Percentiles rank a stretch among this genome's conserved stretches.
Conservation (phyloP, 2,113 vertebrate species). For the Colaptes auratus region DNA sequence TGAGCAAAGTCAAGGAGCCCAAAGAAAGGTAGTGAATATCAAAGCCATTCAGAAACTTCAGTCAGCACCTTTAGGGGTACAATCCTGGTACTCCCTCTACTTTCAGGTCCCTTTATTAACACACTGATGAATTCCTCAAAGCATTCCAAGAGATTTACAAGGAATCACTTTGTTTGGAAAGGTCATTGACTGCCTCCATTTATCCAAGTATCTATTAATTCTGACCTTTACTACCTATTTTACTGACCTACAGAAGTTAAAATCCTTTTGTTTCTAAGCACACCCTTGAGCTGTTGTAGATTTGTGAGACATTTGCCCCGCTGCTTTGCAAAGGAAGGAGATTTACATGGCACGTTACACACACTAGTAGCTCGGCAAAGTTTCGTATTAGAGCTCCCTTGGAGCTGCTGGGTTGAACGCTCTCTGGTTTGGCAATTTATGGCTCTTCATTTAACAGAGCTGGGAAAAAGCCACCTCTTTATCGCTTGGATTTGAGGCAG, state of each 20-base stretch:
- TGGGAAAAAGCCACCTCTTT: not conserved
- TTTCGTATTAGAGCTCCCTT: not conserved
- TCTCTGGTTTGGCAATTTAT: not conserved
- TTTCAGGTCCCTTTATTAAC: not conserved
- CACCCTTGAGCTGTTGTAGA: not conserved
- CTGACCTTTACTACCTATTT: not conserved
- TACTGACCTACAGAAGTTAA: not conserved
- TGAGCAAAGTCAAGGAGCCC: not conserved
- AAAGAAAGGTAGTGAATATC: not conserved
- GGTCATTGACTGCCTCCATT: not conserved
- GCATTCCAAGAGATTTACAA: not conserved
- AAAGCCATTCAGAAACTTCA: not conserved
- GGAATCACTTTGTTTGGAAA: not conserved
- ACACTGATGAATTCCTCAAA: not conserved
- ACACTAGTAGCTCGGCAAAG: not conserved
- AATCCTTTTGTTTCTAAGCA: not conserved
- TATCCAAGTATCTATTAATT: not conserved
- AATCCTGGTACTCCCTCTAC: not conserved
- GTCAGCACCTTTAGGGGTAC: not conserved
- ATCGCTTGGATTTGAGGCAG: not conserved
- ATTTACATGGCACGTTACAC: rapidly evolving
- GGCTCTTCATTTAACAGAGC: not conserved
- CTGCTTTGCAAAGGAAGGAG: not conserved
- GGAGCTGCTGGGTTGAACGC: not conserved
- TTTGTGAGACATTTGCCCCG: not conserved